phyloP scores from a whole-genome alignment of 2,113 vertebrate genomes.

The Camelus bactrianus region DNA sequence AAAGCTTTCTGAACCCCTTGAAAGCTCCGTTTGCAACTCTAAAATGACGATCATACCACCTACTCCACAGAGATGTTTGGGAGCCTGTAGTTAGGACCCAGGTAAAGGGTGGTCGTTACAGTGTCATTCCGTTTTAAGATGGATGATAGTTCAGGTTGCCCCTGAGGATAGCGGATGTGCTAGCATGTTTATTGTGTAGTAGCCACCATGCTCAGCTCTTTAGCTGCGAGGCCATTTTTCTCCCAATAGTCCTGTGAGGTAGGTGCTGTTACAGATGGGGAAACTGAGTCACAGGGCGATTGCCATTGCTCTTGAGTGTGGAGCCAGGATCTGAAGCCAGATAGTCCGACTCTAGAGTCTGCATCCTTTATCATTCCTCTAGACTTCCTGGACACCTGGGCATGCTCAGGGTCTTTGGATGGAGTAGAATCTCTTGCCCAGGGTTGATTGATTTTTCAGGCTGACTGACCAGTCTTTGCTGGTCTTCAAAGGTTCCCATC shows the following conservation, averaged over 20 bases:
- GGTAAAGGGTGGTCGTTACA: background rate
- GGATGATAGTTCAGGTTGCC: background rate
- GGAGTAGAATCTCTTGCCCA: background rate
- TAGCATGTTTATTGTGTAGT: background rate
- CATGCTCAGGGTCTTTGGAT: background rate
- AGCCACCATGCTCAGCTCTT: background rate
- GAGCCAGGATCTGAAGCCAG: background rate
- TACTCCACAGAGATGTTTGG: background rate
- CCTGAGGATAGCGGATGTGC: background rate
- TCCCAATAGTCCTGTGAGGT: background rate
- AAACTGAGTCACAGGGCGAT: background rate
- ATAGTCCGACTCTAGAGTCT: accelerated
- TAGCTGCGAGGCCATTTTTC: background rate
- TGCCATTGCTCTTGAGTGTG: background rate
- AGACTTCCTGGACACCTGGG: background rate
- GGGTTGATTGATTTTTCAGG: background rate
- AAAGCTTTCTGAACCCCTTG: background rate
- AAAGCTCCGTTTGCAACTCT: background rate
- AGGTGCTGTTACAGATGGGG: background rate
- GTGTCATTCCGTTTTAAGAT: background rate
- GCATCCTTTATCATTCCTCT: background rate
- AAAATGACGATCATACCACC: background rate
- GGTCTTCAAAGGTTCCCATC: background rate
- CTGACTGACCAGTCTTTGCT: background rate
- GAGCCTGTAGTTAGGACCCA: background rate